Evolutionary conservation across 2,797 vertebrate species (phyloP).

Genomic region (Macropus fuliginosus): DNA sequence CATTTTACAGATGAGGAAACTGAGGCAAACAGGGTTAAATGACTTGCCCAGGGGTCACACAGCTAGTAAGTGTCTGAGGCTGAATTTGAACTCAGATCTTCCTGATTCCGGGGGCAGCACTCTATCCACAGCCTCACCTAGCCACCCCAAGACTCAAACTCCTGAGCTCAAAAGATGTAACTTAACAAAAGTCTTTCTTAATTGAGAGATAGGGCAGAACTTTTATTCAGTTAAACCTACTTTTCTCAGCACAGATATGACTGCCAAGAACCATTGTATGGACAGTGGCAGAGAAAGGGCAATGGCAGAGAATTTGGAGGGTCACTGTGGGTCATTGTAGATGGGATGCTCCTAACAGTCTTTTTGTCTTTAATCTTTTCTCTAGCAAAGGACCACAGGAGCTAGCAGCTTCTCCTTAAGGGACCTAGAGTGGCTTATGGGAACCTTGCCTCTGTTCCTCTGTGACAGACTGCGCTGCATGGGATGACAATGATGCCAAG

Average conservation of each 20-base stretch:
- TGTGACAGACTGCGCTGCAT: conserved; percentile 68
- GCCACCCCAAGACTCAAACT: neutral
- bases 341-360: neutral
- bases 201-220: neutral
- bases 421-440: conserved; percentile 81
- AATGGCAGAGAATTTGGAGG: neutral
- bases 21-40: neutral
- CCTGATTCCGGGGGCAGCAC: neutral
- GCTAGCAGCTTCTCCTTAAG: conserved; percentile 12
- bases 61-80: neutral
- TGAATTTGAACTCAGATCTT: neutral
- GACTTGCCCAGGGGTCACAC: neutral
- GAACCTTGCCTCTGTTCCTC: conserved; percentile 69
- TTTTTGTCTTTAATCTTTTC: neutral
- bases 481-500: conserved; percentile 77
- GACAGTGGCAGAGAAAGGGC: neutral
- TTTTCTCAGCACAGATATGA: neutral
- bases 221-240: neutral
- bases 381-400: conserved; percentile 42
- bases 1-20: neutral
- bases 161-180: neutral
- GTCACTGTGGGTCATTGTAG: neutral
- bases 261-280: neutral
- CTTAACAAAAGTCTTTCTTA: neutral
- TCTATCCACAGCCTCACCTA: neutral